Conservation (phyloP, 2,113 vertebrate genomes). For the Ammodytes marinus region DNA sequence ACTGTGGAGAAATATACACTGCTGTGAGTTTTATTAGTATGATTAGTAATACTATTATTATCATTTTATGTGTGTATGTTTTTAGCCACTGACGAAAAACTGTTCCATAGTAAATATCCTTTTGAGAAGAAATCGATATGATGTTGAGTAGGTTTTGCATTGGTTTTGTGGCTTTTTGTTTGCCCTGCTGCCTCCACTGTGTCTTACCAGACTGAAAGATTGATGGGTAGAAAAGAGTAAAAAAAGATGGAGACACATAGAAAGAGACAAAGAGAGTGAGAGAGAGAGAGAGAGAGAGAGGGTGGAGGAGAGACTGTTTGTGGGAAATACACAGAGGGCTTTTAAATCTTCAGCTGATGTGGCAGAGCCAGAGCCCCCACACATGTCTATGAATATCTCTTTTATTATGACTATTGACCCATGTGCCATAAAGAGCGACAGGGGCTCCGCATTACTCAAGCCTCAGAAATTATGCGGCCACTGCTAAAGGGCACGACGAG, state of each 20-base stretch:
- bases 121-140: conserved; percentile 37
- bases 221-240: conserved; percentile 63
- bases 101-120: conserved; percentile 34
- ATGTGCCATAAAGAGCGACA: conserved; percentile 73
- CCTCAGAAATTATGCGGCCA: conserved; percentile 52
- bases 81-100: not conserved
- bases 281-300: conserved; percentile 11
- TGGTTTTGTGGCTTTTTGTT: conserved; percentile 74
- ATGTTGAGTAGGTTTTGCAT: conserved; percentile 26
- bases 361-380: conserved; percentile 55
- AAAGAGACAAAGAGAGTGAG: conserved; percentile 22
- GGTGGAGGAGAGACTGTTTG: not conserved
- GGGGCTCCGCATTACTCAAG: conserved; percentile 73
- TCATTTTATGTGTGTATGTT: not conserved
- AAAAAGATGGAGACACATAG: conserved; percentile 5
- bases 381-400: conserved; percentile 83
- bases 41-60: too few relatives aligned
- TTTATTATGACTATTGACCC: conserved; percentile 84
- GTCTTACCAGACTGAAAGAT: conserved; percentile 69
- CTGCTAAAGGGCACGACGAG: conserved; percentile 44
- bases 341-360: conserved; percentile 82
- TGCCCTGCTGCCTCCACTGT: conserved; percentile 56
- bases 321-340: conserved; percentile 51
- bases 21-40: not conserved
- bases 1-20: not conserved